Conservation (phyloP, 2,888 invertebrate species). For the Drosophila setosimentum region DNA sequence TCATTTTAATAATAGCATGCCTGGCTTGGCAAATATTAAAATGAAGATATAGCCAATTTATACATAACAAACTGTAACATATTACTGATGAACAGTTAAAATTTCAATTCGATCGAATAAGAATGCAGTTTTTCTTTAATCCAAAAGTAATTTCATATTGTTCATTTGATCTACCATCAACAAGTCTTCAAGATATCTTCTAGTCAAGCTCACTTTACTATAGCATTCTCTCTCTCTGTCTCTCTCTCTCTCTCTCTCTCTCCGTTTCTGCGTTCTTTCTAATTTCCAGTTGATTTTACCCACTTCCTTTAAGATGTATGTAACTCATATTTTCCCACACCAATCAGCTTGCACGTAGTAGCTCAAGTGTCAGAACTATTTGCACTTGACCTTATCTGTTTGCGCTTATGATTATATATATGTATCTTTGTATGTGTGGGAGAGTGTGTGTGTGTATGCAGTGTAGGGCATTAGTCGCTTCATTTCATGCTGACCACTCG, state of each 20-base stretch:
- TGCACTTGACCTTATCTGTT: constrained; percentile 34
- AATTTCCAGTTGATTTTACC: not conserved
- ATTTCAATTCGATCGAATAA: not conserved
- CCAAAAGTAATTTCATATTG: not conserved
- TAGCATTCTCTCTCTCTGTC: not conserved
- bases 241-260: not conserved
- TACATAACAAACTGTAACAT: rapidly evolving
- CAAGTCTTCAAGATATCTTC: not conserved
- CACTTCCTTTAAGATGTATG: not conserved
- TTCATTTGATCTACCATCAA: not conserved
- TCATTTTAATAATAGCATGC: not conserved
- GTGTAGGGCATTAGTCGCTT: constrained; percentile 34
- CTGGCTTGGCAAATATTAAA: not conserved
- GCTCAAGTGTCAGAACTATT: constrained; percentile 25
- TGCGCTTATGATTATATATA: constrained; percentile 45
- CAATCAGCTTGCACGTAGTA: constrained; percentile 24
- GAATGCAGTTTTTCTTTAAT: not conserved
- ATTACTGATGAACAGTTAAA: not conserved
- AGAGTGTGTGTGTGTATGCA: constrained; percentile 4
- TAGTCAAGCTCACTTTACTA: not conserved
- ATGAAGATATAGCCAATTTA: not conserved
- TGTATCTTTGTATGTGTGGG: not conserved
- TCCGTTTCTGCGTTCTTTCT: not conserved
- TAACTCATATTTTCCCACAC: constrained; percentile 42
- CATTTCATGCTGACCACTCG: constrained; percentile 56